These are phyloP conservation scores for Tridacna crocea DNA, from an alignment of 2,888 invertebrate species.

Conservation along the genomic window DNA sequence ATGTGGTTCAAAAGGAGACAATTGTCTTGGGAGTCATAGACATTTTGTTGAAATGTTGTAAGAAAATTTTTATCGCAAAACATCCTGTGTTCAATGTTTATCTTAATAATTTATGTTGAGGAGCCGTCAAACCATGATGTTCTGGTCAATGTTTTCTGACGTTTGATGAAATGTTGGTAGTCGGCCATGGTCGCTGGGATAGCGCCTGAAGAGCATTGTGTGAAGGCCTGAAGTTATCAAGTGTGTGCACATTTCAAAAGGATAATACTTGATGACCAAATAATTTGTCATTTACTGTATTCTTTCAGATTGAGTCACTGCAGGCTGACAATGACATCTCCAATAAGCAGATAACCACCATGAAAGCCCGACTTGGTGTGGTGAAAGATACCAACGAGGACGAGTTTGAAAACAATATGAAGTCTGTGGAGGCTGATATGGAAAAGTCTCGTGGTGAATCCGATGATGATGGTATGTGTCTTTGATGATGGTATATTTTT, in stretches of 20 bases:
- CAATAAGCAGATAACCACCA: slow-evolving; percentile 85
- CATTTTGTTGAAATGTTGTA: too few relatives aligned
- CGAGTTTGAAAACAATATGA: slow-evolving; percentile 67
- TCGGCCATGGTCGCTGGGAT: too few relatives aligned
- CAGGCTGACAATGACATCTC: slow-evolving; percentile 85
- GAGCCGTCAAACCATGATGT: too few relatives aligned
- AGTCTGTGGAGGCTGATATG: slow-evolving; percentile 54
- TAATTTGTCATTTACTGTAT: too few relatives aligned
- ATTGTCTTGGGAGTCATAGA: too few relatives aligned
- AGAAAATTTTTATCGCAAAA: too few relatives aligned
- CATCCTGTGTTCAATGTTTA: too few relatives aligned
- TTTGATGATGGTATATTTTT: not conserved
- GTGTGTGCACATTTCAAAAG: not conserved
- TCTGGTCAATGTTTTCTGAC: too few relatives aligned
- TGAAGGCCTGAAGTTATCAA: not conserved
- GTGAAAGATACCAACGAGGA: slow-evolving; percentile 76
- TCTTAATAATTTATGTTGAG: too few relatives aligned
- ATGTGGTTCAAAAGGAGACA: too few relatives aligned
- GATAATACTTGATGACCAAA: not conserved
- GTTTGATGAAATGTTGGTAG: not conserved
- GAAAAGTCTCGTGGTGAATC: slow-evolving; percentile 49
- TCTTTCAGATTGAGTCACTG: slow-evolving; percentile 83
- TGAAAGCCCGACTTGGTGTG: slow-evolving; percentile 82
- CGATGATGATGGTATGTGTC: slow-evolving; percentile 46
- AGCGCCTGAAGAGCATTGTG: not conserved